phyloP scores from a whole-genome alignment of 2,113 vertebrate species.

The Chiloscyllium plagiosum region DNA sequence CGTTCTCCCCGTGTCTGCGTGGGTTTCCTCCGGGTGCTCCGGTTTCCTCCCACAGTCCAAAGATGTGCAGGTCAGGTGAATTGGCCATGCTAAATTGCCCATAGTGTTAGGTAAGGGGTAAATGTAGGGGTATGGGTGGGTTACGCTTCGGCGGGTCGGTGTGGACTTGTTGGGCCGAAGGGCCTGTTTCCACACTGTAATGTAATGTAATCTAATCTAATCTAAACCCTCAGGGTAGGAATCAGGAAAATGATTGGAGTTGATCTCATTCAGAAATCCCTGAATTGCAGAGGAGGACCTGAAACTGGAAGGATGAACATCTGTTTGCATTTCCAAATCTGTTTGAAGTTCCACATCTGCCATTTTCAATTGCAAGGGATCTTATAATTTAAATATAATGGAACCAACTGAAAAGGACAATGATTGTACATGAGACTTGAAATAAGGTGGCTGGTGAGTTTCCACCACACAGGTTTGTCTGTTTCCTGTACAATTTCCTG shows the following conservation, averaged over 20 bases:
- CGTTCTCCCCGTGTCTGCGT: too few relatives aligned
- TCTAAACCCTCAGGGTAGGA: neutral
- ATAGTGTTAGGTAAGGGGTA: too few relatives aligned
- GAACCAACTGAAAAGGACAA: neutral
- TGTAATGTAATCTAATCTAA: too few relatives aligned
- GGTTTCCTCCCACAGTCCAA: too few relatives aligned
- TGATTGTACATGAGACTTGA: neutral
- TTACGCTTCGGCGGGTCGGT: too few relatives aligned
- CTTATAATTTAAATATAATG: neutral
- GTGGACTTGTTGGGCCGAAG: too few relatives aligned
- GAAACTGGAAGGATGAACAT: neutral
- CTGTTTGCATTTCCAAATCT: constrained; percentile 11
- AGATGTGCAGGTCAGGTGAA: too few relatives aligned
- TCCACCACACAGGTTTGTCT: neutral
- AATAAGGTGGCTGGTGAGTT: neutral
- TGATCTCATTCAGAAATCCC: neutral
- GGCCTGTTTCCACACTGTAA: too few relatives aligned
- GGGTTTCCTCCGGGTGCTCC: too few relatives aligned
- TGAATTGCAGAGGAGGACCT: neutral
- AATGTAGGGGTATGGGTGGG: too few relatives aligned
- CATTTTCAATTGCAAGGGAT: neutral
- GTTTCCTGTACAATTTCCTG: neutral
- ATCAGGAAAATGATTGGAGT: neutral
- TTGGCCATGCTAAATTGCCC: too few relatives aligned
- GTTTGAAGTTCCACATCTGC: neutral